Percentiles rank a stretch among this genome's conserved stretches.
Conservation (phyloP, 2,797 vertebrate species). For the Vespertilio murinus region DNA sequence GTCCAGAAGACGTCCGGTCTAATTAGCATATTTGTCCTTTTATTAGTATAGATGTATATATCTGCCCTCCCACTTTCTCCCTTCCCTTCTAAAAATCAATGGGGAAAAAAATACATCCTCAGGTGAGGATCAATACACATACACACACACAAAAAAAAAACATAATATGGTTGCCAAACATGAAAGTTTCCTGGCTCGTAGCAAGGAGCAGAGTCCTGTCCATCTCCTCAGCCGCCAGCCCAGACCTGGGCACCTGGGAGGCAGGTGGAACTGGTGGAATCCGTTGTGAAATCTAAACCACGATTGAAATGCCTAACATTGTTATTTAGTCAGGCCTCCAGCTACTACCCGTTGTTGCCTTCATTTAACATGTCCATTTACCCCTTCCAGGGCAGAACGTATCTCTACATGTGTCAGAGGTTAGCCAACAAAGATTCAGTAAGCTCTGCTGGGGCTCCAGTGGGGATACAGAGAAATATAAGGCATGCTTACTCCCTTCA, state of each 20-base stretch:
- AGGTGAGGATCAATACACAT: too few species aligned
- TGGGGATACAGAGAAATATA: background rate
- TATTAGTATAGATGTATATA: too few species aligned
- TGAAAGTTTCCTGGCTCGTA: background rate
- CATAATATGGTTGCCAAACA: background rate
- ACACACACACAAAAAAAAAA: too few species aligned
- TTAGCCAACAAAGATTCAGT: conserved; percentile 41
- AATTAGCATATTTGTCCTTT: too few species aligned
- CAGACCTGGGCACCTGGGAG: background rate
- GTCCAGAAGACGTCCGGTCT: too few species aligned
- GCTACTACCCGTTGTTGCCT: background rate
- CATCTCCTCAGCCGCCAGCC: background rate
- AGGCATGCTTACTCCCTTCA: conserved; percentile 1
- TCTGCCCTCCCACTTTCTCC: too few species aligned
- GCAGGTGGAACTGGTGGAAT: background rate
- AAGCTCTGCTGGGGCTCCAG: background rate
- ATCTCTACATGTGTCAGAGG: conserved; percentile 35
- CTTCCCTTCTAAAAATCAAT: too few species aligned
- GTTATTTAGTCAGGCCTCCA: background rate
- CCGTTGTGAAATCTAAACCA: background rate
- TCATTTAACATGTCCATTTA: conserved; percentile 39
- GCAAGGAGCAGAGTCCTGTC: background rate
- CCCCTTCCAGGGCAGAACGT: conserved; percentile 3
- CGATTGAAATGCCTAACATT: background rate
- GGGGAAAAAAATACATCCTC: too few species aligned